Evolutionary conservation across 1,140 invertebrate genomes (phyloP), one percentile per base, ranked within the genome.

Genomic region (Phymastichus coffea): DNA sequence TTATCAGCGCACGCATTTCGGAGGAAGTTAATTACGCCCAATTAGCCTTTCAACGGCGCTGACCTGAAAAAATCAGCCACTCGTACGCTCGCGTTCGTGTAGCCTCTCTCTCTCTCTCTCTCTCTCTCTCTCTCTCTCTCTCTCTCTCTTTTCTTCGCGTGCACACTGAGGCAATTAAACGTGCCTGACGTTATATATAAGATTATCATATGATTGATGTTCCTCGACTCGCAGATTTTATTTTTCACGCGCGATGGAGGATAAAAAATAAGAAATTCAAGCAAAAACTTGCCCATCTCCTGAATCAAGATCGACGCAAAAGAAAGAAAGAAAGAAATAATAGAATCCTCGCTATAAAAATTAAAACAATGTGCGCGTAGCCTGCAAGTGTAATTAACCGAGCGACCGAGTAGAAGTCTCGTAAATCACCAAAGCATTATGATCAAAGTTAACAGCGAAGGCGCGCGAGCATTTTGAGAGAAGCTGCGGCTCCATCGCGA

Each of bases 361-460:
- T 64, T 69, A 69, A 72, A 66, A 69, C 61, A 70, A 67, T 64
- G 65, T n/a, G 43, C 22, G 26, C 15, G 15, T 33, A 20, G 15
- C 30, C 12, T 40, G 57, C 41, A 53, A 40, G 57, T 55, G 64
- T 56, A 53, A 61, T 46, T 55, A 40, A 61, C 40, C 38, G 51
- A 52, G 54, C 56, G 57, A 54, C 48, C 51, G 52, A 49, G 56
- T 43, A 58, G 30, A 59, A 65, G 48, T 26, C 63, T 57, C 63
- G 66, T 75, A 77, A 77, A 77, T 77, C 67, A 73, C 51, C n/a
- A 25, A 35, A 54, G 66, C 63, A 67, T 70, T 72, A 70, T 73
- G 71, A 69, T 69, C 63, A 66, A 67, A 69, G 58, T 66, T 63
- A 70, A 69, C 62, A 46, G 48, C 62, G 46, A 67, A 67, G 64